These are phyloP conservation scores for Chelonoidis abingdonii DNA, from an alignment of 2,113 vertebrate genomes.

Conservation along the genomic window DNA sequence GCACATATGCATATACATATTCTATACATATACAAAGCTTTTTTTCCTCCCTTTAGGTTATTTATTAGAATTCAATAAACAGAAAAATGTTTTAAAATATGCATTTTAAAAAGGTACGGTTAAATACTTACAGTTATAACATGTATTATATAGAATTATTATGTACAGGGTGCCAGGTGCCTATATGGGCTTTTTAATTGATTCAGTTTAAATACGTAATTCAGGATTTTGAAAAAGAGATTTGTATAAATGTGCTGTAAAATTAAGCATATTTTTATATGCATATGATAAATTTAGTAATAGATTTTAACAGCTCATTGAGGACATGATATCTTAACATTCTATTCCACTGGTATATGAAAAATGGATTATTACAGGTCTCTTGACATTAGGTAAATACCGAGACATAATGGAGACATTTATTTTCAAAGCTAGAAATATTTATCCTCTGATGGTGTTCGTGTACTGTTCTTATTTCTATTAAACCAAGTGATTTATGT, in stretches of 20 bases:
- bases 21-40: neutral
- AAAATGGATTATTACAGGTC: neutral
- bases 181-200: neutral
- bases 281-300: conserved; percentile 8
- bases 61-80: neutral
- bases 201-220: neutral
- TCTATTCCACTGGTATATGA: too few species aligned
- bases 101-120: neutral
- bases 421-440: neutral
- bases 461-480: neutral
- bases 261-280: neutral
- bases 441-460: neutral
- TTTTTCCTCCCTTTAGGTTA: neutral
- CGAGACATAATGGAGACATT: neutral
- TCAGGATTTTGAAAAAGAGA: neutral
- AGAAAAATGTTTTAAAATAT: neutral
- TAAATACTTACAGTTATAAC: neutral
- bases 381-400: conserved; percentile 15
- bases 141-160: neutral
- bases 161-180: neutral
- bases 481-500: neutral
- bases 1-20: too few species aligned
- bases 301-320: neutral
- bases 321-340: conserved; percentile 7
- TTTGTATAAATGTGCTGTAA: conserved; percentile 17